Percentiles rank a stretch among this genome's conserved stretches.
phyloP scores from a whole-genome alignment of 1,140 invertebrate genomes.

The Trichonephila clavata region DNA sequence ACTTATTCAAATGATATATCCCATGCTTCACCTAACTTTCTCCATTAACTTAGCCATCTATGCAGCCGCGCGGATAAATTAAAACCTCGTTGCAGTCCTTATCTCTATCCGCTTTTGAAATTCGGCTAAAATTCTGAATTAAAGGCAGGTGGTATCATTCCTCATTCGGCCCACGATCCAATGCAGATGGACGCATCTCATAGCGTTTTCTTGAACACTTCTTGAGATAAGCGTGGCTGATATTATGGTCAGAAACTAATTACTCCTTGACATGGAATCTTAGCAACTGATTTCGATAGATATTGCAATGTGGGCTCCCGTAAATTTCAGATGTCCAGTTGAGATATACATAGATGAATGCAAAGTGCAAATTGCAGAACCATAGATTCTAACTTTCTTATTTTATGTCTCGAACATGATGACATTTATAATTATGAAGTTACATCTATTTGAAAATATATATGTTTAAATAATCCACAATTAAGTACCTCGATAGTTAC shows the following conservation, averaged over 20 bases:
- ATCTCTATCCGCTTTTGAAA: constrained; percentile 35
- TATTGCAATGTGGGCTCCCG: neutral
- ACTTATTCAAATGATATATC: constrained; percentile 29
- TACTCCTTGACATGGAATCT: constrained; percentile 1
- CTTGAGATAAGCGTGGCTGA: neutral
- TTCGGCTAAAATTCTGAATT: constrained; percentile 10
- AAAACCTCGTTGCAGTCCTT: constrained; percentile 16
- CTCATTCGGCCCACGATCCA: neutral
- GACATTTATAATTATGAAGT: no score
- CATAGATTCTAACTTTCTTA: no score
- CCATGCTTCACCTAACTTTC: constrained; percentile 14
- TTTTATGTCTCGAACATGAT: no score
- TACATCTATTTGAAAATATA: no score
- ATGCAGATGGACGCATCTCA: neutral
- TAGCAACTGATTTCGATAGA: neutral
- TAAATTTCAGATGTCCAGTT: neutral
- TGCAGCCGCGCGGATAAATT: constrained; percentile 14
- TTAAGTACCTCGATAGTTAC: no score
- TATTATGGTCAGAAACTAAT: constrained; percentile 34
- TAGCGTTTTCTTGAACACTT: neutral
- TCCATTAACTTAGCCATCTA: constrained; percentile 9
- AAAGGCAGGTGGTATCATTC: constrained; percentile 1
- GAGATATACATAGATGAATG: neutral
- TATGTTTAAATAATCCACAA: no score
- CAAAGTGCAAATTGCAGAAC: no score